These are phyloP conservation scores for Tribolium madens DNA, from an alignment of 1,140 invertebrate species.

Conservation along the genomic window DNA sequence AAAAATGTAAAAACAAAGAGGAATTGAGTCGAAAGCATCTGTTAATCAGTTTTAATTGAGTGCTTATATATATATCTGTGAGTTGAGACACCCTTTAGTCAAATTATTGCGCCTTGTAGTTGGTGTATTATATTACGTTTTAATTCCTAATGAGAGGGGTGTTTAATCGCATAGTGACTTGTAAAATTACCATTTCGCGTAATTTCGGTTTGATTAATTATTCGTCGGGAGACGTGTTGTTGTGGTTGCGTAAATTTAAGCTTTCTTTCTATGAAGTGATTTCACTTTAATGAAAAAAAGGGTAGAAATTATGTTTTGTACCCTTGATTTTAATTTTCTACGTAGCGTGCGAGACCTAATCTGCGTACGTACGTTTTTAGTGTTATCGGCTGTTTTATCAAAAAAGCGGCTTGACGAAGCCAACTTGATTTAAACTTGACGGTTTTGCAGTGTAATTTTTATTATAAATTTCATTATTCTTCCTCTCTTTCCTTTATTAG, in stretches of 20 bases:
- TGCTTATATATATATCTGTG: too few relatives aligned
- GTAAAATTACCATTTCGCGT: too few relatives aligned
- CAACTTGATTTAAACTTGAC: not conserved
- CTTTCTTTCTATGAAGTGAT: not conserved
- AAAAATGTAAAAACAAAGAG: too few relatives aligned
- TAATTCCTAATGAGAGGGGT: too few relatives aligned
- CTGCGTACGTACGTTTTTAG: conserved; percentile 28
- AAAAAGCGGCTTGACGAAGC: conserved; percentile 19
- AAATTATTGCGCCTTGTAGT: too few relatives aligned
- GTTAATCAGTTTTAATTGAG: too few relatives aligned
- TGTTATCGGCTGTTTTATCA: conserved; percentile 26
- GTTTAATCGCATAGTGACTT: too few relatives aligned
- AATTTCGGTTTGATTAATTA: not conserved
- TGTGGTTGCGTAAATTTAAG: not conserved
- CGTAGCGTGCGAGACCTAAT: conserved; percentile 26
- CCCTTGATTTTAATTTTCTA: conserved; percentile 29
- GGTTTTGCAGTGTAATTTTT: not conserved
- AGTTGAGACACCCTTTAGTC: too few relatives aligned
- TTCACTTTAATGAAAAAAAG: conserved; percentile 11
- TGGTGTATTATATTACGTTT: too few relatives aligned
- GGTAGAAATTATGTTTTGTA: conserved; percentile 16
- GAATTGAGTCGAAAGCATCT: too few relatives aligned
- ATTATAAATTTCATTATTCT: not conserved
- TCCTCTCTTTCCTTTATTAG: not conserved
- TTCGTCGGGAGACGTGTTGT: not conserved